Conservation (phyloP, 2,797 vertebrate species). For the Acestrorhynchus altus region DNA sequence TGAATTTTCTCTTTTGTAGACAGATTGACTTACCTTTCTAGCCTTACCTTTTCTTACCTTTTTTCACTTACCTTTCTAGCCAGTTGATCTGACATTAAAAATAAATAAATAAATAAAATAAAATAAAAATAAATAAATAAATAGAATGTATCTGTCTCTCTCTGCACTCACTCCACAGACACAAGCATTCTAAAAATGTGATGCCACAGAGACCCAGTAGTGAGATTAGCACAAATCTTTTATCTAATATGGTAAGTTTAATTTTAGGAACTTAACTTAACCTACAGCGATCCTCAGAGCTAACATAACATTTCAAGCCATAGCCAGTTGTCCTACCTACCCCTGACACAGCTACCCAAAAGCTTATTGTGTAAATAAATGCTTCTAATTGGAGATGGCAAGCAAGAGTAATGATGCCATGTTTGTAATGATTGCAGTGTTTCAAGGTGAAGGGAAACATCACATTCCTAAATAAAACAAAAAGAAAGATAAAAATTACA, state of each 20-base stretch:
- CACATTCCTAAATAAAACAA: conserved; percentile 61
- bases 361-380: conserved; percentile 73
- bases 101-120: too few species aligned
- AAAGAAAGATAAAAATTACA: conserved; percentile 56
- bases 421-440: conserved; percentile 68
- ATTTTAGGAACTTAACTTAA: conserved; percentile 82
- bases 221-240: conserved; percentile 80
- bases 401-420: conserved; percentile 68
- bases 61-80: too few species aligned
- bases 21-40: too few species aligned
- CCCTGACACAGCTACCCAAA: conserved; percentile 61
- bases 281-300: conserved; percentile 77
- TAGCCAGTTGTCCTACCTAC: conserved; percentile 61
- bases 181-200: conserved; percentile 61
- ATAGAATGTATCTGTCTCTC: conserved; percentile 12
- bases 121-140: too few species aligned
- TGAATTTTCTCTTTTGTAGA: too few species aligned
- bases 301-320: conserved; percentile 66
- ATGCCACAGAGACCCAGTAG: conserved; percentile 70
- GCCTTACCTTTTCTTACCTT: too few species aligned
- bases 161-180: conserved; percentile 51
- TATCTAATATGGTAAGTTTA: conserved; percentile 78
- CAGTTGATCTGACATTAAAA: too few species aligned
- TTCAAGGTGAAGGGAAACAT: conserved; percentile 65
- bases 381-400: conserved; percentile 67